Base-by-base conservation (phyloP, 2,113 vertebrate species). In the Chionomys nivalis region DNA sequence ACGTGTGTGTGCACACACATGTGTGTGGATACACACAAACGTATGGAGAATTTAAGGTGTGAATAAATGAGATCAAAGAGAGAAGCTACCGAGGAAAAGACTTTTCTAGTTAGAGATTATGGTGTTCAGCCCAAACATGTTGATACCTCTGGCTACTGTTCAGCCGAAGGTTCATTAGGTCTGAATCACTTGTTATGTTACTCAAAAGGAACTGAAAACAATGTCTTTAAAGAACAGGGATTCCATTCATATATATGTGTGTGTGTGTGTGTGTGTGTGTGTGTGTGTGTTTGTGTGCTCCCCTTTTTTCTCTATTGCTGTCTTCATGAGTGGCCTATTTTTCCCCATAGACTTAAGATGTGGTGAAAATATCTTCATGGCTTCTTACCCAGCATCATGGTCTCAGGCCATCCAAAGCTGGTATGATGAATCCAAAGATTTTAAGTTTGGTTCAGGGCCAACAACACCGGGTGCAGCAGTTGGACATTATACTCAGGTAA, bases 401-500 rank as follows among this genome's bases (percentile, higher is more conserved):
- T 94, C 94, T 65, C 0, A 21, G 3, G 96, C 16, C 66, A 0
- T 95, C 16, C 83, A 97, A 79, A 1, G 0, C 0, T 97, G 93
- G 90, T 85, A 89, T 47, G 16, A 95, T 94, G 95, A 98, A 73
- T 1, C 0, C 0, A 0, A 12, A 1, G 3, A 94, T 39, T 96
- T 96, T 9, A 0, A 0, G 0, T 97, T 58, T 72, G 88, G 3
- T 26, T 1, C 10, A 13, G 98, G 83, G n/a, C 73, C 19, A 94
- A 58, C 5, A 33, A 0, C 0, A 36, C 0, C 21, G 0, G 1
- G 0, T 16, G 24, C 39, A 68, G 3, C 0, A 3, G 0, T 93
- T 33, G 97, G 93, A 95, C 98, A 97, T 87, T 88, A 87, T 7
- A 93, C 94, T 8, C n/a, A 95, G 95, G 42, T 97, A 93, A 89